Evolutionary conservation across 2,888 invertebrate species (phyloP).

Genomic region (Aphrophora alni): DNA sequence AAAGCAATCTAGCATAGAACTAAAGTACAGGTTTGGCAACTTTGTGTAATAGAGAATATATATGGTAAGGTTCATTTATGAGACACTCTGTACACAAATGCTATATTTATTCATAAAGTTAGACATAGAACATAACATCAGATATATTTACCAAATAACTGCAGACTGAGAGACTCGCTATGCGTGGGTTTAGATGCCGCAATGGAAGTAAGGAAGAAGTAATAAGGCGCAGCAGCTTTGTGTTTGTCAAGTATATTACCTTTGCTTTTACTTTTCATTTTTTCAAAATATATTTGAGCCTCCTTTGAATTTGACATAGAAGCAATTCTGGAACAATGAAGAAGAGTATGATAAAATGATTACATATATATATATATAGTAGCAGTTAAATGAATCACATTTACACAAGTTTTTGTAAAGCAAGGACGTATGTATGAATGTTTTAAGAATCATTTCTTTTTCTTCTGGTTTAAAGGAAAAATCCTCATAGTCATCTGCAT

Average conservation of each 20-base stretch:
- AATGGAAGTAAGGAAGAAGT: constrained; percentile 77
- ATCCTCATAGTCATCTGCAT: too few relatives aligned
- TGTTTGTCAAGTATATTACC: constrained; percentile 72
- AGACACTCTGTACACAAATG: too few relatives aligned
- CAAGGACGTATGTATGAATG: too few relatives aligned
- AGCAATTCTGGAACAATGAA: neutral
- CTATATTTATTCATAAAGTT: too few relatives aligned
- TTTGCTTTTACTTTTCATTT: constrained; percentile 41
- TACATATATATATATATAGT: neutral
- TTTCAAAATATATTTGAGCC: constrained; percentile 21
- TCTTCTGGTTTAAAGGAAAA: too few relatives aligned
- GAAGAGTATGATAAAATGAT: neutral
- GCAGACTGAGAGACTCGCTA: constrained; percentile 69
- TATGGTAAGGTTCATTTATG: too few relatives aligned
- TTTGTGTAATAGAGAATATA: too few relatives aligned
- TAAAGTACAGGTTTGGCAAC: neutral
- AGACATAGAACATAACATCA: too few relatives aligned
- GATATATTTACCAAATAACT: constrained; percentile 70
- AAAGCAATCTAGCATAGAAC: too few relatives aligned
- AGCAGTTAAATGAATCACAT: neutral
- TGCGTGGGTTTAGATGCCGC: constrained; percentile 69
- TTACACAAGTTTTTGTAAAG: neutral
- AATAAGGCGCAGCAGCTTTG: constrained; percentile 71
- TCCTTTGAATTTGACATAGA: neutral
- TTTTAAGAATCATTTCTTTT: too few relatives aligned